Evolutionary conservation across 1,140 invertebrate genomes (phyloP).

Genomic region (Goniozus legneri): DNA sequence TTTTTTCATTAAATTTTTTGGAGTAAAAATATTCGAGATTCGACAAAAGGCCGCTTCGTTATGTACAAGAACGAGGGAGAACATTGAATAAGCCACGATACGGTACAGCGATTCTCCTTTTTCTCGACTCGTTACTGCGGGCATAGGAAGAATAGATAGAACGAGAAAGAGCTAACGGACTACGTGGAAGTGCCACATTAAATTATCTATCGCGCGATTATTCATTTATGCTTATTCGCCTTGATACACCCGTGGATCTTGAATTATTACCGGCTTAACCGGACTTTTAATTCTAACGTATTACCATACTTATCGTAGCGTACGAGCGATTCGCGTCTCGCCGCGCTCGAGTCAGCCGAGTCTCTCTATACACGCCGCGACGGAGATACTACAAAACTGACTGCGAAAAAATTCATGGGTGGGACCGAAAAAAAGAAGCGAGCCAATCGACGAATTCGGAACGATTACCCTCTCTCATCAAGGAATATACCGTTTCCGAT

Average conservation of each 20-base stretch:
- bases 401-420: too few species aligned
- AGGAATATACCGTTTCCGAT: too few species aligned
- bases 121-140: conserved; percentile 11
- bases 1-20: too few species aligned
- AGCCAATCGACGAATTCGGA: too few species aligned
- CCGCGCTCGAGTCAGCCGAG: conserved; percentile 4
- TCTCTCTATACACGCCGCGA: neutral
- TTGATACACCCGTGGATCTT: conserved; percentile 50
- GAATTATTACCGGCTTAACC: conserved; percentile 52
- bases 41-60: too few species aligned
- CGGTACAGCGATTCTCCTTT: too few species aligned
- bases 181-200: conserved; percentile 36
- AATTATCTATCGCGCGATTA: conserved; percentile 52
- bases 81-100: too few species aligned
- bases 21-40: too few species aligned
- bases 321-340: conserved; percentile 28
- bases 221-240: conserved; percentile 54
- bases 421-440: too few species aligned
- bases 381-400: too few species aligned
- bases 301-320: conserved; percentile 50
- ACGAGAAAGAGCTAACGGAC: conserved; percentile 20
- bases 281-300: conserved; percentile 50
- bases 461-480: too few species aligned
- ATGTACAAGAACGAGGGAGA: too few species aligned
- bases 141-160: conserved; percentile 11